These are phyloP conservation scores for Microcebus tavaratra DNA, from an alignment of 2,113 vertebrate species.

Conservation along the genomic window DNA sequence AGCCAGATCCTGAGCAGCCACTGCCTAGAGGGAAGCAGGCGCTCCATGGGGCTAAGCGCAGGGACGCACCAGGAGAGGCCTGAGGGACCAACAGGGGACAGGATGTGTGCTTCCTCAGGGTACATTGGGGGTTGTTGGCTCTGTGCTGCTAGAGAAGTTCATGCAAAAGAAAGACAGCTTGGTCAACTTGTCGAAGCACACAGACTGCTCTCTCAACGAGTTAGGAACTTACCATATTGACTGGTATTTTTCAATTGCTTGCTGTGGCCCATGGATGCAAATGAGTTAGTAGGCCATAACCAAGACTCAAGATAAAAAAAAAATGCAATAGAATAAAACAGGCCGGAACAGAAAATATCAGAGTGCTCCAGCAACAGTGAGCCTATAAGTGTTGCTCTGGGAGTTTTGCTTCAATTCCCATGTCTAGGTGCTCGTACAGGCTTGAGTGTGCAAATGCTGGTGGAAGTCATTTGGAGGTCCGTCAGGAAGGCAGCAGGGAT, in stretches of 20 bases:
- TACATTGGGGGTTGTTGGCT: accelerated
- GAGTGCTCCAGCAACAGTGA: not conserved
- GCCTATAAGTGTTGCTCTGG: not conserved
- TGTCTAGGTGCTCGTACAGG: not conserved
- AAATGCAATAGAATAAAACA: not conserved
- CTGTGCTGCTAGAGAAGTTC: not conserved
- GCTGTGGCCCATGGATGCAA: not conserved
- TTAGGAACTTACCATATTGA: not conserved
- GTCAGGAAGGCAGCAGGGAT: not conserved
- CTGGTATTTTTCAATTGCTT: not conserved
- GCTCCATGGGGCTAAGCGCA: not conserved
- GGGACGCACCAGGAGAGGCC: not conserved
- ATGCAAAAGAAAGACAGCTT: not conserved
- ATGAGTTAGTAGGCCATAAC: not conserved
- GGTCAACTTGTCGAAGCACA: not conserved
- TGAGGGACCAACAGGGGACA: no score
- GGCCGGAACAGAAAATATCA: no score
- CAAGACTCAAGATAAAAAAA: not conserved
- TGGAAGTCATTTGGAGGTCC: not conserved
- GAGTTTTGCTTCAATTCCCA: accelerated
- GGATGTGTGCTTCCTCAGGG: no score
- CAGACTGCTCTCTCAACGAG: not conserved
- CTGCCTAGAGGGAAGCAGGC: not conserved
- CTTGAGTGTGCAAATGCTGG: accelerated
- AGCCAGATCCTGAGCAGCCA: accelerated